phyloP scores from a whole-genome alignment of 2,888 invertebrate species.

The Ormyrus thymus region DNA sequence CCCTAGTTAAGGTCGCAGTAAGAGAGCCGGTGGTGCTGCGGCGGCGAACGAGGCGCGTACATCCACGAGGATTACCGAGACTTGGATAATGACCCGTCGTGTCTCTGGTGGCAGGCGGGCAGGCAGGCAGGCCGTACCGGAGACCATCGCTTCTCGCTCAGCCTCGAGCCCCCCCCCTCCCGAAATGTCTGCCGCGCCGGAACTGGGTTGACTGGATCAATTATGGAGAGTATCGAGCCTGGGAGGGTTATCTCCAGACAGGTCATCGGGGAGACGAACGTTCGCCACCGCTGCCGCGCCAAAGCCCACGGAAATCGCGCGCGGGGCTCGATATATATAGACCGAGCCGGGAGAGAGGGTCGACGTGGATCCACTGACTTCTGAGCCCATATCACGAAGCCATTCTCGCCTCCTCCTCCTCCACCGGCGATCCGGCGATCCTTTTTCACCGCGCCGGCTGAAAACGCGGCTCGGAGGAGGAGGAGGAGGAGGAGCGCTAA shows the following conservation, averaged over 20 bases:
- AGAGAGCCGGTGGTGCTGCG: neutral
- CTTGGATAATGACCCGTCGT: conserved; percentile 33
- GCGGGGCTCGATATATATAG: neutral
- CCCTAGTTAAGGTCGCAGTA: neutral
- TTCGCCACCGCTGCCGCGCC: neutral
- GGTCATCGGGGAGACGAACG: conserved; percentile 50
- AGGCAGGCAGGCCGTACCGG: neutral
- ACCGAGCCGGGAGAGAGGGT: neutral
- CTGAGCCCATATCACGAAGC: neutral
- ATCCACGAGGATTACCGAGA: conserved; percentile 20
- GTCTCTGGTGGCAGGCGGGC: conserved; percentile 22
- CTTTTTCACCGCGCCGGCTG: no score
- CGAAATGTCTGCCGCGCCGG: conserved; percentile 17
- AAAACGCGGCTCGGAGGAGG: no score
- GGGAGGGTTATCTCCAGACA: conserved; percentile 46
- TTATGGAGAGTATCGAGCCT: conserved; percentile 51
- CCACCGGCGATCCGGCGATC: no score
- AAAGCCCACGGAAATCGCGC: neutral
- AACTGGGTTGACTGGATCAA: conserved; percentile 54
- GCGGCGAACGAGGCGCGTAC: conserved; percentile 10
- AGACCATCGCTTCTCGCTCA: neutral
- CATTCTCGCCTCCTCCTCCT: no score
- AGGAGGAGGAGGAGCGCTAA: no score
- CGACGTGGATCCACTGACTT: neutral
- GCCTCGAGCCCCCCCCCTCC: neutral